These are phyloP conservation scores for Sinocyclocheilus grahami DNA, from an alignment of 2,113 vertebrate genomes.

Conservation along the genomic window DNA sequence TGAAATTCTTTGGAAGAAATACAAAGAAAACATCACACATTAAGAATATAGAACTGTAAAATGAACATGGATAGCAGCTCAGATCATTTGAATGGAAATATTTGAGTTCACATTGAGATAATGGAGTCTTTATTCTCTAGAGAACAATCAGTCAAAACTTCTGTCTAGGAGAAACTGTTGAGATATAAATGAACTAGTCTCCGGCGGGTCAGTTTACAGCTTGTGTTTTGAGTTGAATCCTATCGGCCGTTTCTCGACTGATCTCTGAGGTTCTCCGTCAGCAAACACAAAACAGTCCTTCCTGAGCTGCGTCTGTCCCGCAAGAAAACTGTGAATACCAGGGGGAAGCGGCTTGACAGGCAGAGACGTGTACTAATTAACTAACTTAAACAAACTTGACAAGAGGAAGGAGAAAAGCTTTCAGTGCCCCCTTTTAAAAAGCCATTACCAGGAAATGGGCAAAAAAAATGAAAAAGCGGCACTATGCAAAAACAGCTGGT, in stretches of 20 bases:
- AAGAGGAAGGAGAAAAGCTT: slow-evolving; percentile 72
- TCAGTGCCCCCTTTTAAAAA: slow-evolving; percentile 74
- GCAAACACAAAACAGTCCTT: slow-evolving; percentile 39
- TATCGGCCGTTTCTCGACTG: neutral
- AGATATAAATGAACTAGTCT: neutral
- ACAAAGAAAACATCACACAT: too few species aligned
- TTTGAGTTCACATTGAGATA: neutral
- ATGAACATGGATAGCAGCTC: neutral
- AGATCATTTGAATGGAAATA: neutral
- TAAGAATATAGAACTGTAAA: too few species aligned
- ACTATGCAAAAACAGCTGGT: too few species aligned
- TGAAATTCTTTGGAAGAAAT: too few species aligned
- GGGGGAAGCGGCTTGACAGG: slow-evolving; percentile 59
- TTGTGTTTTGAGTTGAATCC: neutral
- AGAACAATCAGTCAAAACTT: neutral
- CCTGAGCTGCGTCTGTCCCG: slow-evolving; percentile 31
- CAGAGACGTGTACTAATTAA: slow-evolving; percentile 70
- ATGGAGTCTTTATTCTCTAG: neutral
- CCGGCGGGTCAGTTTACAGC: neutral
- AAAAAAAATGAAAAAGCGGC: too few species aligned
- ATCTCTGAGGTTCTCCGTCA: slow-evolving; percentile 38
- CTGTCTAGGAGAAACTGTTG: neutral
- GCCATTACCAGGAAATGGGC: slow-evolving; percentile 76
- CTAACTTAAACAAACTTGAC: slow-evolving; percentile 79
- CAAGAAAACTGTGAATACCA: slow-evolving; percentile 59